Percentiles rank a stretch among this genome's conserved stretches.
These are phyloP conservation scores for Pavo muticus DNA, from an alignment of 2,113 vertebrate species.

Conservation along the genomic window DNA sequence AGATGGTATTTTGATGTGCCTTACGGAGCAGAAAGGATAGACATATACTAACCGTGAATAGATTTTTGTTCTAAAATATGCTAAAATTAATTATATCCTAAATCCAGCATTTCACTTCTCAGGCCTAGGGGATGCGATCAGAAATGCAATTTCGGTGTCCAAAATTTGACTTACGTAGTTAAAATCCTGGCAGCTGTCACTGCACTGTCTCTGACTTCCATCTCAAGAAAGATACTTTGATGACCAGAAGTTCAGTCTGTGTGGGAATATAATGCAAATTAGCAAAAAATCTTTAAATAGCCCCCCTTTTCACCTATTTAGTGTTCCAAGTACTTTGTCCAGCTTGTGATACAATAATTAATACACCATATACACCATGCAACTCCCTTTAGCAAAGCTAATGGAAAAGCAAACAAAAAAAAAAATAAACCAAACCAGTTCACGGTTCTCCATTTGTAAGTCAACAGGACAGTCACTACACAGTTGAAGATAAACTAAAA, in stretches of 20 bases:
- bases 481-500: background rate
- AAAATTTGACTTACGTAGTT: background rate
- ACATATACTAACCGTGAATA: background rate
- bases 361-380: background rate
- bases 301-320: background rate
- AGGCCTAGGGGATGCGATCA: background rate
- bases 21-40: constrained; percentile 23
- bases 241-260: background rate
- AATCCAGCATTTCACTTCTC: background rate
- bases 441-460: background rate
- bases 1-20: constrained; percentile 42
- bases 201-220: background rate
- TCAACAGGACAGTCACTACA: background rate
- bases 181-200: constrained; percentile 8
- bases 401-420: background rate
- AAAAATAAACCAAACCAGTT: background rate
- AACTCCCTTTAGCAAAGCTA: background rate
- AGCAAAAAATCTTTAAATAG: background rate
- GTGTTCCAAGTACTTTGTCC: background rate
- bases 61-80: constrained; percentile 26
- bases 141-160: background rate
- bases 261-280: background rate
- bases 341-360: background rate
- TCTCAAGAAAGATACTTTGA: background rate
- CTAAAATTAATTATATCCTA: background rate